phyloP scores from a whole-genome alignment of 2,888 invertebrate species.

The Dorcus parallelipipedus region DNA sequence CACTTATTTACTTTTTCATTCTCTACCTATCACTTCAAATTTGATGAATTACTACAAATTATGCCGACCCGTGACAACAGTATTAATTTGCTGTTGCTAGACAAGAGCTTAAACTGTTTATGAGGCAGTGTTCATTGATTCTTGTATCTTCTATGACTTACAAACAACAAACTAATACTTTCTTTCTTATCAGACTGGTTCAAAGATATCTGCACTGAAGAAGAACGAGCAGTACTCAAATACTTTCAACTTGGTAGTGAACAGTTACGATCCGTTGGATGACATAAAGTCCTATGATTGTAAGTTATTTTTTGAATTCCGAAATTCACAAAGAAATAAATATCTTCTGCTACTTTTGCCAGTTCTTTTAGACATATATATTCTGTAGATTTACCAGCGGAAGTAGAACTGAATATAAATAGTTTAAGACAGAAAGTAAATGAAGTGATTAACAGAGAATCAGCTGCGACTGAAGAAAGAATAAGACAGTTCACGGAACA shows the following conservation, averaged over 20 bases:
- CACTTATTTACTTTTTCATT: too few relatives aligned
- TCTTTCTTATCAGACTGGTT: constrained; percentile 29
- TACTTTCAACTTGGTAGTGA: constrained; percentile 58
- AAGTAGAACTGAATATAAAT: constrained; percentile 56
- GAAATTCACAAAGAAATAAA: neutral
- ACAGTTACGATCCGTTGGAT: constrained; percentile 8
- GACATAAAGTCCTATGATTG: constrained; percentile 16
- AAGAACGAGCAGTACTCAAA: constrained; percentile 66
- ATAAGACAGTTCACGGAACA: constrained; percentile 72
- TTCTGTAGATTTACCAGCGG: constrained; percentile 49
- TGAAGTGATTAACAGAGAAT: constrained; percentile 66
- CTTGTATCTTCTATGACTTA: neutral
- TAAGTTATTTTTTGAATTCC: constrained; percentile 5
- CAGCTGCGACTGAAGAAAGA: constrained; percentile 68
- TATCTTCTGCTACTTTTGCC: neutral
- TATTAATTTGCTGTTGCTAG: too few relatives aligned
- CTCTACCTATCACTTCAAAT: too few relatives aligned
- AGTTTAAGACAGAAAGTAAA: constrained; percentile 65
- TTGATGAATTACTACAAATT: too few relatives aligned
- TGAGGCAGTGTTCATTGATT: too few relatives aligned
- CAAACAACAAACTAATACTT: neutral
- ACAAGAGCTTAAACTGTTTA: too few relatives aligned
- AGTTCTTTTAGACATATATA: neutral
- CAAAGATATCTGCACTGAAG: constrained; percentile 58
- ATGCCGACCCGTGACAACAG: too few relatives aligned